Evolutionary conservation across 1,140 invertebrate species (phyloP).

Genomic region (Anoplophora glabripennis): DNA sequence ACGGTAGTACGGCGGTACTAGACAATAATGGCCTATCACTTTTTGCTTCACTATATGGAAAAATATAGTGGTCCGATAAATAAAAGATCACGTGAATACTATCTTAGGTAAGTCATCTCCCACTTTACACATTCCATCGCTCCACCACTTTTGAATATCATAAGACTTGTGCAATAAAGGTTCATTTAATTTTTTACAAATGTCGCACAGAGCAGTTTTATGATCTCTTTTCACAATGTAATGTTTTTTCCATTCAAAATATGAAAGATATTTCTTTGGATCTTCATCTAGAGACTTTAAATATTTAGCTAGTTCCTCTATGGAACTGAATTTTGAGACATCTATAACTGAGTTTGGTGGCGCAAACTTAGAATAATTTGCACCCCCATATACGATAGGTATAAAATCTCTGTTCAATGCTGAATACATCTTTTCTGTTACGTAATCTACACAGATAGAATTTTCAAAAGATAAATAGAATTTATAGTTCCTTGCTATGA

Average conservation of each 20-base stretch:
- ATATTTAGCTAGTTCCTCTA: conserved; percentile 53
- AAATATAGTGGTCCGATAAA: too few relatives aligned
- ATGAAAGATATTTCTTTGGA: conserved; percentile 50
- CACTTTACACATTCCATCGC: not conserved
- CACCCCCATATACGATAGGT: conserved; percentile 58
- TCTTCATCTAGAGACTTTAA: conserved; percentile 52
- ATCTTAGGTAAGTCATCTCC: too few relatives aligned
- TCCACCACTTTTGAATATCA: conserved; percentile 18
- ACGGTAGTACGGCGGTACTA: too few relatives aligned
- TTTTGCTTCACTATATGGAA: too few relatives aligned
- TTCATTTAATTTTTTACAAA: conserved; percentile 16
- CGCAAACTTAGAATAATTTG: conserved; percentile 54
- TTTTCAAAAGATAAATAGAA: conserved; percentile 64
- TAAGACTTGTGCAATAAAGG: conserved; percentile 1
- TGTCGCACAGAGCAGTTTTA: conserved; percentile 3
- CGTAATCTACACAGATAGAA: conserved; percentile 54
- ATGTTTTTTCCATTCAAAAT: conserved; percentile 52
- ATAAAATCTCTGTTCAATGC: conserved; percentile 49
- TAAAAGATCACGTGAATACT: too few relatives aligned
- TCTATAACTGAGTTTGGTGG: conserved; percentile 63
- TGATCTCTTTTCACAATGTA: not conserved
- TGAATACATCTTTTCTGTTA: conserved; percentile 60
- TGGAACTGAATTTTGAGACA: conserved; percentile 53
- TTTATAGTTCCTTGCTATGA: conserved; percentile 49
- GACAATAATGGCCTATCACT: too few relatives aligned